Percentiles rank a stretch among this genome's conserved stretches.
Conservation (phyloP, 92 coral and sea anemone genomes). For the Blastomussa wellsi region DNA sequence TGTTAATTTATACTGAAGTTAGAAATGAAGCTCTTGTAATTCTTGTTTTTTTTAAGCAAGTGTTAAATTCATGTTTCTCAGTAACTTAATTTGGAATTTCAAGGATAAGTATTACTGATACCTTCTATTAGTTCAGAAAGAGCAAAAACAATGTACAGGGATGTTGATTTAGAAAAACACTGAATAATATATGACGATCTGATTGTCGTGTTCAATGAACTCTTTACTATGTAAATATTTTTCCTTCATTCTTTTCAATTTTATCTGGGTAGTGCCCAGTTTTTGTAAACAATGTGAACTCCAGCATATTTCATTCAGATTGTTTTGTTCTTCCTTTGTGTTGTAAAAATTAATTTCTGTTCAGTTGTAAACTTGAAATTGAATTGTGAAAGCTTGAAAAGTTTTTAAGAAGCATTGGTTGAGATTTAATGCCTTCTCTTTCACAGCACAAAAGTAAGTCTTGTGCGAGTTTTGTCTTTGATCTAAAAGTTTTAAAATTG, state of each 20-base stretch:
- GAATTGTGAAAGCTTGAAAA: not conserved
- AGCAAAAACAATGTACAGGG: not conserved
- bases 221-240: not conserved
- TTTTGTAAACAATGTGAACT: constrained; percentile 4
- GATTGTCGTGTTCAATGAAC: not conserved
- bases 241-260: not conserved
- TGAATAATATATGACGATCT: not conserved
- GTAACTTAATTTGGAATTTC: not conserved
- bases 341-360: not conserved
- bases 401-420: not conserved
- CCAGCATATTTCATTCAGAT: not conserved
- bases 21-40: not conserved
- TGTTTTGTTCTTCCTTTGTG: not conserved
- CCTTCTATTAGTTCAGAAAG: not conserved
- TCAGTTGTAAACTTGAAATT: not conserved
- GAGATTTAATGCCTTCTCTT: not conserved
- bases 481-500: not conserved
- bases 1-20: not conserved
- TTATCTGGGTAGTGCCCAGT: not conserved
- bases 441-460: not conserved
- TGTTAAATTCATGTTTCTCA: not conserved
- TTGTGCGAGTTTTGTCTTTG: not conserved
- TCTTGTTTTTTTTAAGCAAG: not conserved
- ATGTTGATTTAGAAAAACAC: not conserved
- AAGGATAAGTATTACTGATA: no score